Base-by-base conservation (phyloP, 2,888 invertebrate genomes). In the Mallateleia sp. region DNA sequence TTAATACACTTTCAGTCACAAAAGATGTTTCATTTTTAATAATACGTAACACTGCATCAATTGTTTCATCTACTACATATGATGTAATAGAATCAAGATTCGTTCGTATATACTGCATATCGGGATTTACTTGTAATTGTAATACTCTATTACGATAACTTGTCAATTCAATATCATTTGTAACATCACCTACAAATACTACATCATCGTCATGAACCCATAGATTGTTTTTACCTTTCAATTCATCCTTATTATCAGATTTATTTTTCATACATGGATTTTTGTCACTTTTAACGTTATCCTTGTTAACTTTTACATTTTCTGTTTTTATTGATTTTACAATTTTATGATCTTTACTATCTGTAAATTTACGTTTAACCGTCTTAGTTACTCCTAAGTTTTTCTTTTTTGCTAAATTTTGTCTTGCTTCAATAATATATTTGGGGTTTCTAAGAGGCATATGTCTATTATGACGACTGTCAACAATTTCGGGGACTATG, bases 401-500 rank as follows among this genome's bases (percentile, higher is more conserved):
- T 50, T 20, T 22, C 9, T 24, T 50, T 2, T n/a, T 28, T 24
- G 5, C 52, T 24, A 25, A 24, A 22, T 64, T 25, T 47, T 47
- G 14, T 28, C 18, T 64, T 0, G 64, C 24, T 47, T 45, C 47
- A 5, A 47, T 9, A 22, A 67, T 67, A 15, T 32, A 32, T 15
- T 0, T 7, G 1, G 64, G 45, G 25, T 64, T 18, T 47, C 64
- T 24, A 18, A 64, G 9, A 0, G 42, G 42, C 71, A 58, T 45
- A 45, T 71, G 3, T 20, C 71, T 42, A 45, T 42, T 71, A 20
- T 45, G 45, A 18, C 42, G 24, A 45, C 71, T 71, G 14, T 71
- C 71, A 14, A 71, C 14, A 18, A 71, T 71, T 58, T 71, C 58
- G 1, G 71, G 58, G 14, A 71, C 8, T 45, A 71, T 54, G n/a